Evolutionary conservation across 2,113 vertebrate species (phyloP).

Genomic region (Brachyistius frenatus): DNA sequence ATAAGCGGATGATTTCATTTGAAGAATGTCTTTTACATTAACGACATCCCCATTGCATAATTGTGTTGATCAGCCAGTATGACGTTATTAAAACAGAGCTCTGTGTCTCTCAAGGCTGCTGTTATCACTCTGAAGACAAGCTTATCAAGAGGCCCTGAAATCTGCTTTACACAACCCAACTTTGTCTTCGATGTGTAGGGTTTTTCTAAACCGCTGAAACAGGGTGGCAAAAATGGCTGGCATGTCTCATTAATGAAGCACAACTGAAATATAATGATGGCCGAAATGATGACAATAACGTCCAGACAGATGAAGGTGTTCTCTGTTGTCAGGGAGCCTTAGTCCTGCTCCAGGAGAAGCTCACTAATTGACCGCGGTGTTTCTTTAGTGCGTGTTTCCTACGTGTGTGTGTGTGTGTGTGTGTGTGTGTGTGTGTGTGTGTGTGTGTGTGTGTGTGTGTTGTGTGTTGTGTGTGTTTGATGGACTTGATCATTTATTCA

Average conservation of each 20-base stretch:
- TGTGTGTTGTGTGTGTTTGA: constrained; percentile 16
- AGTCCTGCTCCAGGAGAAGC: constrained; percentile 60
- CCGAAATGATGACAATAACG: constrained; percentile 51
- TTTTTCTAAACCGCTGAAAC: constrained; percentile 53
- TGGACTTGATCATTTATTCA: constrained; percentile 27
- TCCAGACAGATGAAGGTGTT: constrained; percentile 68
- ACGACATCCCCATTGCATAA: constrained; percentile 24
- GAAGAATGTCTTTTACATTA: constrained; percentile 18
- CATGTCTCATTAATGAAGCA: constrained; percentile 53
- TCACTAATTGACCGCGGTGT: constrained; percentile 74
- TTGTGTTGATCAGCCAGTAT: constrained; percentile 41
- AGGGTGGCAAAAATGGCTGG: constrained; percentile 39
- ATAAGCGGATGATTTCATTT: constrained; percentile 32
- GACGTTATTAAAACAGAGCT: constrained; percentile 37
- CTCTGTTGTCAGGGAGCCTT: constrained; percentile 74
- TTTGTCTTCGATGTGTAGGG: constrained; percentile 43
- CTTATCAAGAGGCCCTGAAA: constrained; percentile 36
- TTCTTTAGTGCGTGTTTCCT: constrained; percentile 30
- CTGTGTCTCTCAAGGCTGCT: constrained; percentile 27
- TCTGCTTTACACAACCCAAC: constrained; percentile 18
- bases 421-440: constrained; percentile 9
- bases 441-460: neutral
- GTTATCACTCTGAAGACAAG: constrained; percentile 32
- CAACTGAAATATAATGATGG: constrained; percentile 60
- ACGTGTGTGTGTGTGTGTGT: constrained; percentile 18